Evolutionary conservation across 2,888 invertebrate genomes (phyloP).

Genomic region (Endotricha flammealis): DNA sequence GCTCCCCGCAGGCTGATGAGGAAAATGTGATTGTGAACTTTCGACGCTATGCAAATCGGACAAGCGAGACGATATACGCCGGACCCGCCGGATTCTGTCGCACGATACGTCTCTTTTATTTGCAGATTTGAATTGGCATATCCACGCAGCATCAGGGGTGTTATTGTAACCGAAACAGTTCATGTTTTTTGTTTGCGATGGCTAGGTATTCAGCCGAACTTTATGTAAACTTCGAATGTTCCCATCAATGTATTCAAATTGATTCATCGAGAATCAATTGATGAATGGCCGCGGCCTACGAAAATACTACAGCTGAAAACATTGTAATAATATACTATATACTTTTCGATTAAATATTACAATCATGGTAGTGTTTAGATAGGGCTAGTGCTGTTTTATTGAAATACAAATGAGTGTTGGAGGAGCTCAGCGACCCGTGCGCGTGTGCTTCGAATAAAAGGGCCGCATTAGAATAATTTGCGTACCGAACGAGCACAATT

Average conservation of each 20-base stretch:
- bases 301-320: conserved; percentile 47
- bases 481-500: conserved; percentile 69
- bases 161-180: conserved; percentile 39
- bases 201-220: conserved; percentile 47
- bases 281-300: conserved; percentile 49
- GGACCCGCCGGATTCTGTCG: conserved; percentile 43
- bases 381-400: conserved; percentile 73
- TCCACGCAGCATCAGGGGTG: conserved; percentile 38
- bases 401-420: conserved; percentile 73
- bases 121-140: conserved; percentile 49
- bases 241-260: conserved; percentile 62
- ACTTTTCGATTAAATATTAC: conserved; percentile 36
- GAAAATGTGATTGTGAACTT: conserved; percentile 76
- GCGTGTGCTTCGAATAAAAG: conserved; percentile 75
- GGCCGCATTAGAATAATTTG: conserved; percentile 77
- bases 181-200: conserved; percentile 45
- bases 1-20: conserved; percentile 75
- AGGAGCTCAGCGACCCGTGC: conserved; percentile 54
- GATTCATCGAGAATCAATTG: conserved; percentile 51
- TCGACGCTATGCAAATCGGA: conserved; percentile 74
- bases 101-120: conserved; percentile 46
- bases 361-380: conserved; percentile 68
- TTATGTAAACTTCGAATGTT: conserved; percentile 52
- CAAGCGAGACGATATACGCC: conserved; percentile 53
- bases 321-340: conserved; percentile 45